Percentiles rank a stretch among this genome's conserved stretches.
phyloP scores from a whole-genome alignment of 92 coral and sea anemone genomes.

The Bergia puertoricense region DNA sequence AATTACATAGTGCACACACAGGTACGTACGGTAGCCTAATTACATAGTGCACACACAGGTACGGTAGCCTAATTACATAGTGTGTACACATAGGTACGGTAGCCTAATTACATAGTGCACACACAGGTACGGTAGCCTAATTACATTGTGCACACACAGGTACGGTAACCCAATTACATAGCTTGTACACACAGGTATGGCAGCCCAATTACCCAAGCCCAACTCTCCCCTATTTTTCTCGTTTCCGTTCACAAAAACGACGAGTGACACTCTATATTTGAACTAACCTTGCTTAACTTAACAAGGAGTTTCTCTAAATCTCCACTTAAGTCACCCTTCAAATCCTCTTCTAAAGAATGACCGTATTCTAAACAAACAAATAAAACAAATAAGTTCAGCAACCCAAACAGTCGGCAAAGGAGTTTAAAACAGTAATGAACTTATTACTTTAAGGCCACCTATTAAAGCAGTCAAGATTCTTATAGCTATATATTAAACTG shows the following conservation, averaged over 20 bases:
- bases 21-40: too few species aligned
- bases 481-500: not conserved
- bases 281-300: slow-evolving; percentile 77
- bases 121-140: too few species aligned
- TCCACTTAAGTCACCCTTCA: slow-evolving; percentile 85
- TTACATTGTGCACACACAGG: too few species aligned
- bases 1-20: too few species aligned
- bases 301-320: slow-evolving; percentile 80
- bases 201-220: too few species aligned
- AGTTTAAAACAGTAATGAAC: not conserved
- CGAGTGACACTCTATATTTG: not conserved
- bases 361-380: slow-evolving; percentile 65
- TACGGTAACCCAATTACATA: too few species aligned
- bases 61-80: too few species aligned
- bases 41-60: too few species aligned
- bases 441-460: not conserved
- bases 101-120: too few species aligned
- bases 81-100: too few species aligned
- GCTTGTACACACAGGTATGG: too few species aligned
- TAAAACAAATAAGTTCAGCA: not conserved
- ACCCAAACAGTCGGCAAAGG: not conserved
- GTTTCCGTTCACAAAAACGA: not conserved
- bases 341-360: slow-evolving; percentile 71
- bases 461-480: not conserved
- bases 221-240: too few species aligned